These are phyloP conservation scores for Agapornis roseicollis DNA, from an alignment of 2,113 vertebrate species.

Conservation along the genomic window DNA sequence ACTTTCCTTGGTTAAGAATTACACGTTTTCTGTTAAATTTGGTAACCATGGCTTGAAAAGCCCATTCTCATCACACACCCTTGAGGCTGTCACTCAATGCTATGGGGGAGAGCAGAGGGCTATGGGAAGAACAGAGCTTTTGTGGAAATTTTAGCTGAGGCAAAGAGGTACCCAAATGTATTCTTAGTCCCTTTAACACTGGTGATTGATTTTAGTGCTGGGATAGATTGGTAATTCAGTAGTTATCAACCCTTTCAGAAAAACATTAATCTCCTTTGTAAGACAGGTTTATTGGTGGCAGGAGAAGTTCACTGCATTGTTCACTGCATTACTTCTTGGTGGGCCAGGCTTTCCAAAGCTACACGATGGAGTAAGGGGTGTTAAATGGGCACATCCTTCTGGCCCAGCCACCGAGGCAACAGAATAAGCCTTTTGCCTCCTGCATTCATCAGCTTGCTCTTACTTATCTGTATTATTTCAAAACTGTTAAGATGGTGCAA, in stretches of 20 bases:
- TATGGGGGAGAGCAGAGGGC: background rate
- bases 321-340: background rate
- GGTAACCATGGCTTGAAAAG: background rate
- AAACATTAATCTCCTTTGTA: constrained; percentile 21
- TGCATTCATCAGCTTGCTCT: constrained; percentile 16
- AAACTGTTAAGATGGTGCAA: background rate
- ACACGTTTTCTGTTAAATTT: background rate
- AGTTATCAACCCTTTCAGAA: constrained; percentile 56
- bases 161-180: background rate
- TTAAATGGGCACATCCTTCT: background rate
- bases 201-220: constrained; percentile 49
- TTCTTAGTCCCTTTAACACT: background rate
- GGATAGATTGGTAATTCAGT: constrained; percentile 22
- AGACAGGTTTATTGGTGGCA: constrained; percentile 70
- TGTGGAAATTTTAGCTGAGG: background rate
- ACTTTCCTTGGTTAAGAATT: background rate
- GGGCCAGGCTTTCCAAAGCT: background rate
- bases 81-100: background rate
- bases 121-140: background rate
- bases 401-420: background rate
- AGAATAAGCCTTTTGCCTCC: background rate
- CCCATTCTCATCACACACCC: background rate
- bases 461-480: constrained; percentile 26
- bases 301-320: constrained; percentile 64
- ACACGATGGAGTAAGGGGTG: background rate